Evolutionary conservation across 2,113 vertebrate species (phyloP).

Genomic region (Chaenocephalus aceratus): DNA sequence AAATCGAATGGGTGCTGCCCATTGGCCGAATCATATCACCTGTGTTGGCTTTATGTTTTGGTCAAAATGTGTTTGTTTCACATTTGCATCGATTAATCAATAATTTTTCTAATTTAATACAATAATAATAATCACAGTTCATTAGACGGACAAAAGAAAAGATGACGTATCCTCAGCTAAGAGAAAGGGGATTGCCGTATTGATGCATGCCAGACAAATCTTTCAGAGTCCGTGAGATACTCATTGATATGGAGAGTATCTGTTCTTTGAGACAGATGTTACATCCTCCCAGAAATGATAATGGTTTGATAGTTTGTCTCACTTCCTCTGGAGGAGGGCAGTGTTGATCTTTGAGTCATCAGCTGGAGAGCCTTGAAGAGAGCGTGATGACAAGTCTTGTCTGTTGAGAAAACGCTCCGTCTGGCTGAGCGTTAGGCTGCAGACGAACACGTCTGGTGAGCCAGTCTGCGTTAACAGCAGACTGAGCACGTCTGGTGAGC

Average conservation of each 20-base stretch:
- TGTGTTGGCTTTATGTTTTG: too few species aligned
- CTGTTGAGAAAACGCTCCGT: constrained; percentile 31
- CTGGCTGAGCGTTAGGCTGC: constrained; percentile 42
- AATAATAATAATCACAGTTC: neutral
- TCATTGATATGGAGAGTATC: neutral
- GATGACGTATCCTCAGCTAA: too few species aligned
- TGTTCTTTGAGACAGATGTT: neutral
- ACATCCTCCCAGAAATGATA: neutral
- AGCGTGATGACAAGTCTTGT: constrained; percentile 17
- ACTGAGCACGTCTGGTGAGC: too few species aligned
- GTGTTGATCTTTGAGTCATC: constrained; percentile 9
- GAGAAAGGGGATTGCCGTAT: too few species aligned
- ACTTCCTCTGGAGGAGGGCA: neutral
- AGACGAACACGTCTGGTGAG: constrained; percentile 10
- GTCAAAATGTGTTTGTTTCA: too few species aligned
- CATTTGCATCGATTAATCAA: too few species aligned
- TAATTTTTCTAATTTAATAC: too few species aligned
- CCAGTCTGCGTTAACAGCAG: too few species aligned
- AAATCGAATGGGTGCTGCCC: too few species aligned
- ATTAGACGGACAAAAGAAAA: neutral
- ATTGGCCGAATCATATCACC: too few species aligned
- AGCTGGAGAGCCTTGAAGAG: neutral
- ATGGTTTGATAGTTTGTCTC: neutral
- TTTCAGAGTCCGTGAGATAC: neutral
- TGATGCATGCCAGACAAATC: neutral